phyloP scores from a whole-genome alignment of 2,888 invertebrate species.

The Azorinus chamasolen region DNA sequence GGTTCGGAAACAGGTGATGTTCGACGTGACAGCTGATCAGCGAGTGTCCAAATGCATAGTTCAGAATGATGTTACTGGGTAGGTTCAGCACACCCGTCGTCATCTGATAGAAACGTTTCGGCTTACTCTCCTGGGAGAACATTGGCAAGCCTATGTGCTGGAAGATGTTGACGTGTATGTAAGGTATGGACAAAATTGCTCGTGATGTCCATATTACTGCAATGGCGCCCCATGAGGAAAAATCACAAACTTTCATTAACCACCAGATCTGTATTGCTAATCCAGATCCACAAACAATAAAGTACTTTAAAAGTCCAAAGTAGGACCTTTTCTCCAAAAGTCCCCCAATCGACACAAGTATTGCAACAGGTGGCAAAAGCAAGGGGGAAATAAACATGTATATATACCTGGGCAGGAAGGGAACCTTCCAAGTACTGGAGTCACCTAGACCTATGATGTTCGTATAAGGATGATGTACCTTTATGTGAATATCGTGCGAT shows the following conservation, averaged over 20 bases:
- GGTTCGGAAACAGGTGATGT: conserved; percentile 84
- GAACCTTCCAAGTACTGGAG: conserved; percentile 83
- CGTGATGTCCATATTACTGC: conserved; percentile 67
- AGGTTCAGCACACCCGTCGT: conserved; percentile 83
- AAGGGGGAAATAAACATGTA: conserved; percentile 84
- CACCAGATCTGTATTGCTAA: conserved; percentile 68
- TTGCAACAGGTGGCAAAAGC: conserved; percentile 75
- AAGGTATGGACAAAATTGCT: conserved; percentile 78
- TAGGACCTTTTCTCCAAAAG: conserved; percentile 66
- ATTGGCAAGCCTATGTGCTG: conserved; percentile 86
- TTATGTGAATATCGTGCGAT: conserved; percentile 81
- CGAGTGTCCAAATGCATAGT: conserved; percentile 81
- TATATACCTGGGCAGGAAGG: conserved; percentile 75
- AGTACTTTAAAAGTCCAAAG: conserved; percentile 44
- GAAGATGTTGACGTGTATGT: conserved; percentile 85
- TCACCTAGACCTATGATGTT: conserved; percentile 85
- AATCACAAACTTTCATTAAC: conserved; percentile 73
- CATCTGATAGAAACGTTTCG: conserved; percentile 84
- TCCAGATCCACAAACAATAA: conserved; percentile 68
- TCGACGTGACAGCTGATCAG: conserved; percentile 85
- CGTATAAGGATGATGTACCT: conserved; percentile 84
- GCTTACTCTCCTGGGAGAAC: conserved; percentile 80
- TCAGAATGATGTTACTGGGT: conserved; percentile 77
- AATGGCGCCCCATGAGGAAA: conserved; percentile 69
- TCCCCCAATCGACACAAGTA: conserved; percentile 72